Conservation (phyloP, 2,888 invertebrate species). For the Eilema sororculum region DNA sequence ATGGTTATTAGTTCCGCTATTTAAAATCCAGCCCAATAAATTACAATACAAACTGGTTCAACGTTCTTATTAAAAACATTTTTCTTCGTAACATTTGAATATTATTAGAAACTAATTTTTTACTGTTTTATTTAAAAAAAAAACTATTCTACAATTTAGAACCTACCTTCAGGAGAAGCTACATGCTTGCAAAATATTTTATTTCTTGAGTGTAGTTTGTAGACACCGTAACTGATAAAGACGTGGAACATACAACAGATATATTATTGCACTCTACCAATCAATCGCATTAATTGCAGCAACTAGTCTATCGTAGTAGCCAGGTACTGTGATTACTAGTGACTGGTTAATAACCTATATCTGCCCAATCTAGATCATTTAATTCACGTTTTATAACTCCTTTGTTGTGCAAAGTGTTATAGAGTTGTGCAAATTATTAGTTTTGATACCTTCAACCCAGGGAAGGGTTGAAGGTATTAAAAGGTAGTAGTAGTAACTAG, state of each 20-base stretch:
- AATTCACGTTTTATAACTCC: not conserved
- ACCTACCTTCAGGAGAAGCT: not conserved
- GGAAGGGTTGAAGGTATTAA: no score
- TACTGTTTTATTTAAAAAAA: no score
- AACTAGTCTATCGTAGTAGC: no score
- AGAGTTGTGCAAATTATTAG: no score
- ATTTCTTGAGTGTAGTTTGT: no score
- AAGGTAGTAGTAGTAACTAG: no score
- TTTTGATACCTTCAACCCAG: no score
- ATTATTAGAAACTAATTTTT: not conserved
- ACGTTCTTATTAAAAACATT: not conserved
- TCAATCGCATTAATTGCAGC: not conserved
- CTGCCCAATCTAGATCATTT: not conserved
- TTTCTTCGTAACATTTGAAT: not conserved
- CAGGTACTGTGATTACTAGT: no score
- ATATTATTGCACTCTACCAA: not conserved
- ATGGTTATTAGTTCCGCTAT: constrained; percentile 21
- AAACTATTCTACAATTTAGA: no score
- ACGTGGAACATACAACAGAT: not conserved
- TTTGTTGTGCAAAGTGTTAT: no score
- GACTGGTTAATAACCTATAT: not conserved
- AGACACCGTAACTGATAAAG: no score
- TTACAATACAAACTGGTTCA: constrained; percentile 11
- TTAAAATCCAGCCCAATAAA: constrained; percentile 18
- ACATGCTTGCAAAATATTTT: not conserved